Base-by-base conservation (phyloP, 2,888 invertebrate species). In the Craniophora ligustri region DNA sequence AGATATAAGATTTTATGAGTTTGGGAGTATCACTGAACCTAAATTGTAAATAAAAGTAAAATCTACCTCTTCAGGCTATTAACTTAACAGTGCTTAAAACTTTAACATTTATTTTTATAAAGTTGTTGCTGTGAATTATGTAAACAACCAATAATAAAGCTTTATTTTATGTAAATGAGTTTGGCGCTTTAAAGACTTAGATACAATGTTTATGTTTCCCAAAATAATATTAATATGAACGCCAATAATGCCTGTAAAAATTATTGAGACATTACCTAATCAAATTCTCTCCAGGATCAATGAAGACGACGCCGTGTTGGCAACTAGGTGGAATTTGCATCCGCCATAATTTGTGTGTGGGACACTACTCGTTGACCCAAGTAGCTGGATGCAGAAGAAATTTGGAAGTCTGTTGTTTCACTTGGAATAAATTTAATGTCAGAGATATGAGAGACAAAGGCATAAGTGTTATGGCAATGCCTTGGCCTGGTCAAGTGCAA, bases 281-380 rank as follows among this genome's bases (percentile, higher is more conserved):
- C 5, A 53, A 48, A 4, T 67, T 64, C 57, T 72, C 55, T 51
- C 32, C 68, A 92, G 92, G 86, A 62, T 88, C 90, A 0, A 55
- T 91, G 78, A 63, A 78, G 65, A 72, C 81, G 1, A 90, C 91
- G 2, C 81, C 87, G 1, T 93, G 92, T 65, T 92, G 91, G 89
- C 19, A 66, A 36, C 73, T 79, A 1, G 88, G 89, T 1, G 92
- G 92, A 0, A 85, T 93, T 58, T 93, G 92, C 68, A 68, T 92
- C 32, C 70, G 81, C 48, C 44, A 75, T 50, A 76, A 81, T 8
- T 74, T 92, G n/a, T 93, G 92, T 39, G 63, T 69, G 1, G 87
- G 87, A 1, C 74, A 71, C 28, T 72, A 65, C 5, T 89, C 46
- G 11, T 58, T 88, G 7, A 75, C 86, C 0, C 79, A 91, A 76